Conservation (phyloP, 2,113 vertebrate genomes). For the Procapra przewalskii region DNA sequence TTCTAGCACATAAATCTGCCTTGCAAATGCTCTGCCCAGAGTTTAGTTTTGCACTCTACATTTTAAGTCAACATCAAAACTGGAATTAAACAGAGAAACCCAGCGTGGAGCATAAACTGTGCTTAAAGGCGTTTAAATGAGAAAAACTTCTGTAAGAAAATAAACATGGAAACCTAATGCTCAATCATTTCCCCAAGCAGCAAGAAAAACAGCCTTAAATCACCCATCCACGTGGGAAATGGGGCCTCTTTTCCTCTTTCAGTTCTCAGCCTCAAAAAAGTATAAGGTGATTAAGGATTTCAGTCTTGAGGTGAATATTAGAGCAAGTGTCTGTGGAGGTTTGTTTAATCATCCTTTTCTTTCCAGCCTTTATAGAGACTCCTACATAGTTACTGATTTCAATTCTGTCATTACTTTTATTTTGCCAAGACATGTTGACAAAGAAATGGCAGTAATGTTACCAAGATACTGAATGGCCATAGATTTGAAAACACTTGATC, state of each 20-base stretch:
- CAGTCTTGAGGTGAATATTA: conserved; percentile 64
- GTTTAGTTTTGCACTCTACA: conserved; percentile 73
- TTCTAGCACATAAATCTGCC: conserved; percentile 73
- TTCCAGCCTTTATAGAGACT: conserved; percentile 49
- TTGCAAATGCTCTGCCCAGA: conserved; percentile 27
- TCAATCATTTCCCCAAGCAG: conserved; percentile 83
- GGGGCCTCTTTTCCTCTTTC: conserved; percentile 49
- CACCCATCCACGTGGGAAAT: conserved; percentile 83
- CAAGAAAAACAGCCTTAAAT: conserved; percentile 86
- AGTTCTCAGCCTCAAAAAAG: conserved; percentile 67
- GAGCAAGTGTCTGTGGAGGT: conserved; percentile 62
- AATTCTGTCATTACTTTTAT: neutral
- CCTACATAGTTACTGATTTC: neutral
- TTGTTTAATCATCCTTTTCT: conserved; percentile 57
- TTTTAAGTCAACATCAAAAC: conserved; percentile 82
- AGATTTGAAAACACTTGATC: conserved; percentile 1
- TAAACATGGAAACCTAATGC: conserved; percentile 86
- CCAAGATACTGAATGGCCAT: neutral
- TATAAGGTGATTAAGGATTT: conserved; percentile 70
- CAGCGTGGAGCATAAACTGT: conserved; percentile 75
- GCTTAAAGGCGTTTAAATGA: conserved; percentile 81
- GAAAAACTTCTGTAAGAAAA: conserved; percentile 87
- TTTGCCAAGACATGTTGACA: neutral
- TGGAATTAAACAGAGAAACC: conserved; percentile 75
- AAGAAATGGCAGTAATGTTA: neutral